phyloP scores from a whole-genome alignment of 2,888 invertebrate genomes.

The Cantharis flavilabris region DNA sequence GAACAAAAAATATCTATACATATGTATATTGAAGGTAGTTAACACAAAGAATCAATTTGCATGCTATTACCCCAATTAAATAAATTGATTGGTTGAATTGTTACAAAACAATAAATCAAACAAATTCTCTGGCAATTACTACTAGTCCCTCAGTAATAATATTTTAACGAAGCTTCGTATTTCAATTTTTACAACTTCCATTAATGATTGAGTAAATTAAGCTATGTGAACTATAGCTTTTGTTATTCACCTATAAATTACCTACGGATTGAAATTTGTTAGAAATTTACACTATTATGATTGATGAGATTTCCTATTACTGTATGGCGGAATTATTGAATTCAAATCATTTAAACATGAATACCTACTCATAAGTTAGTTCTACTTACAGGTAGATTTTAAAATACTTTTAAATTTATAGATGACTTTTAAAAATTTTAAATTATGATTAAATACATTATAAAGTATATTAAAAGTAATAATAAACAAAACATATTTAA shows the following conservation, averaged over 20 bases:
- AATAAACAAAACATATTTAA: too few species aligned
- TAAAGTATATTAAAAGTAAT: too few species aligned
- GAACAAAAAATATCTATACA: background rate
- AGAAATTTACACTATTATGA: background rate
- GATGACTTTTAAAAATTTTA: too few species aligned
- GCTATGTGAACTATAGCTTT: background rate
- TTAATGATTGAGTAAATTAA: background rate
- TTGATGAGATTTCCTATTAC: background rate
- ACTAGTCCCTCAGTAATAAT: background rate
- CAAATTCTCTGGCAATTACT: background rate
- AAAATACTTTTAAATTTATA: too few species aligned
- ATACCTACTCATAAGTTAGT: background rate
- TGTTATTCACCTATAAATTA: background rate
- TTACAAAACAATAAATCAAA: background rate
- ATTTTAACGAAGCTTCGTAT: background rate
- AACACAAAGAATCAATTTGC: background rate
- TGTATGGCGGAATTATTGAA: background rate
- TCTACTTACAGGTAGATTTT: too few species aligned
- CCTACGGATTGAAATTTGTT: background rate
- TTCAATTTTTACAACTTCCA: background rate
- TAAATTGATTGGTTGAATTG: background rate
- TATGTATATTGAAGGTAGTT: background rate
- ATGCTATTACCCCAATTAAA: background rate
- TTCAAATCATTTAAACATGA: background rate
- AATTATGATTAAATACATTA: too few species aligned